Percentiles rank a stretch among this genome's conserved stretches.
phyloP scores from a whole-genome alignment of 2,888 invertebrate species.

The Electrophaes corylata region DNA sequence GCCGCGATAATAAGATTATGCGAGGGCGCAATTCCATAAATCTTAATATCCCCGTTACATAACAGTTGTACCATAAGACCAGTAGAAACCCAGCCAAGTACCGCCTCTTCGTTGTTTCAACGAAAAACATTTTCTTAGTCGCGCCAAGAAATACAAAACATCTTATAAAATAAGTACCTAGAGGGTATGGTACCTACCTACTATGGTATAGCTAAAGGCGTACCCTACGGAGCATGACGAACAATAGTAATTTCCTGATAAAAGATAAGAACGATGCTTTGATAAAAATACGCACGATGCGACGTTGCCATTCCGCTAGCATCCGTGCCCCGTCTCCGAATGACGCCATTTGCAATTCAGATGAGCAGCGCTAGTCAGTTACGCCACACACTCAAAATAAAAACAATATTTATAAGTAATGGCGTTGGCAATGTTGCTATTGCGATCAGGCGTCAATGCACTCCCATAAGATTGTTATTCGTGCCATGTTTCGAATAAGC shows the following conservation, averaged over 20 bases:
- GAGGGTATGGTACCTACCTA: too few relatives aligned
- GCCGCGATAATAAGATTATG: slow-evolving; percentile 10
- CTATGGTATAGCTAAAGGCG: slow-evolving; percentile 1
- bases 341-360: slow-evolving; percentile 76
- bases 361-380: slow-evolving; percentile 62
- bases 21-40: slow-evolving; percentile 17
- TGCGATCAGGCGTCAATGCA: slow-evolving; percentile 52
- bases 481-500: neutral
- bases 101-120: slow-evolving; percentile 42
- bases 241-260: slow-evolving; percentile 33
- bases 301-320: slow-evolving; percentile 62
- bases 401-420: slow-evolving; percentile 66
- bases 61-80: slow-evolving; percentile 17
- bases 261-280: slow-evolving; percentile 60
- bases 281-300: slow-evolving; percentile 75
- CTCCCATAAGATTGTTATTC: slow-evolving; percentile 15
- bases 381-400: slow-evolving; percentile 76
- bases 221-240: slow-evolving; percentile 22
- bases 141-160: slow-evolving; percentile 35
- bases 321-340: slow-evolving; percentile 51
- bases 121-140: slow-evolving; percentile 37
- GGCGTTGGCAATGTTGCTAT: slow-evolving; percentile 51
- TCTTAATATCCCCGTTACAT: slow-evolving; percentile 21
- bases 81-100: slow-evolving; percentile 40
- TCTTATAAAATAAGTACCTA: slow-evolving; percentile 5